Evolutionary conservation across 2,113 vertebrate species (phyloP).

Genomic region (Mormoops blainvillei): DNA sequence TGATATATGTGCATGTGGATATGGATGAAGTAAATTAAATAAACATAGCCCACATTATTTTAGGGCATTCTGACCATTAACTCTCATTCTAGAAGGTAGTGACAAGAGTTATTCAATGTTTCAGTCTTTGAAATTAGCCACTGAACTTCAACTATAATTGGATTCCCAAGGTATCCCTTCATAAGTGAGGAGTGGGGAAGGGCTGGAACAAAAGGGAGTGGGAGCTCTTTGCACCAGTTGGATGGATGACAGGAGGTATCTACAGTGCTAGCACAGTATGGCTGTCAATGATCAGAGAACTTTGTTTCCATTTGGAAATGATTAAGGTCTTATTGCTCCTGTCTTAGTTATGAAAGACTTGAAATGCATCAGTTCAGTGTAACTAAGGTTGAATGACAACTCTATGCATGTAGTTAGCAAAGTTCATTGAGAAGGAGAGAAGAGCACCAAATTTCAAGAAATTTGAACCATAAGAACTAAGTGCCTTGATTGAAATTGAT

Average conservation of each 20-base stretch:
- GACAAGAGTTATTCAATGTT: background rate
- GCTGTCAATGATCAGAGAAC: conserved; percentile 39
- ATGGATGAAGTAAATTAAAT: conserved; percentile 70
- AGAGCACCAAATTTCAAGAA: conserved; percentile 53
- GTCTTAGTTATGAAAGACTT: conserved; percentile 69
- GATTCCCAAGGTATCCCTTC: background rate
- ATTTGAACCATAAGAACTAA: conserved; percentile 48
- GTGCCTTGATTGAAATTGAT: conserved; percentile 53
- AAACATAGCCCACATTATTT: conserved; percentile 65
- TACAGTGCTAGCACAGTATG: background rate
- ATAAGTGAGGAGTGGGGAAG: background rate
- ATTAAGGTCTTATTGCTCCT: conserved; percentile 70
- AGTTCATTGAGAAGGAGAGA: conserved; percentile 61
- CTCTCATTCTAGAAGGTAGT: conserved; percentile 40
- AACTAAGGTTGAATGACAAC: conserved; percentile 71
- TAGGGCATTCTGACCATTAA: conserved; percentile 57
- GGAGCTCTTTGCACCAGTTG: background rate
- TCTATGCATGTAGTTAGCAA: conserved; percentile 68
- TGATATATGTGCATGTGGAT: conserved; percentile 60
- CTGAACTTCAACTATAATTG: background rate
- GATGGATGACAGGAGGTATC: background rate
- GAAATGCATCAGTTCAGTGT: conserved; percentile 62
- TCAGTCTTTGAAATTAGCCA: conserved; percentile 44
- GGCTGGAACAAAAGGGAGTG: background rate
- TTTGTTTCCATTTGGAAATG: conserved; percentile 69